These are phyloP conservation scores for Phoxinus dragarum DNA, from an alignment of 2,797 vertebrate genomes.

Conservation along the genomic window DNA sequence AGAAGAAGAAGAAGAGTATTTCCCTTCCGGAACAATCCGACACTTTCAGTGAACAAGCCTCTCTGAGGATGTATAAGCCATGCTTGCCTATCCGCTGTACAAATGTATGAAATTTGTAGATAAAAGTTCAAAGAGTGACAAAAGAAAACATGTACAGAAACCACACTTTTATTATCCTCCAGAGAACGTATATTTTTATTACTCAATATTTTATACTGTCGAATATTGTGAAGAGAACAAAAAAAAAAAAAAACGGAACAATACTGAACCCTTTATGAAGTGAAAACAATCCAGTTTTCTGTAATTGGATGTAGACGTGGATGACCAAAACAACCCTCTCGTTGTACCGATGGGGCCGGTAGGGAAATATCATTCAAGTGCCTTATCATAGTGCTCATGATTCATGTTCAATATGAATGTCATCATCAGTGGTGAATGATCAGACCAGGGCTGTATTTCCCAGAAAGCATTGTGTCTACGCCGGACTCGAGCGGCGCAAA, in stretches of 20 bases:
- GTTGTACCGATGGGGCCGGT: conserved; percentile 82
- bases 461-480: background rate
- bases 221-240: conserved; percentile 85
- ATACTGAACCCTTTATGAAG: conserved; percentile 91
- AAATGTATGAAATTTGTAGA: conserved; percentile 93
- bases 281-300: conserved; percentile 84
- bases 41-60: conserved; percentile 86
- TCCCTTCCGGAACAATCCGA: conserved; percentile 56
- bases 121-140: conserved; percentile 80
- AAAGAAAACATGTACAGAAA: conserved; percentile 76
- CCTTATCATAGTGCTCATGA: conserved; percentile 82
- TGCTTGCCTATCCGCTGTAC: conserved; percentile 94
- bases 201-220: conserved; percentile 90
- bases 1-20: background rate
- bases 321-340: conserved; percentile 92
- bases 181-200: conserved; percentile 90
- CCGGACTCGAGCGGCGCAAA: background rate
- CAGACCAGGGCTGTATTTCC: conserved; percentile 56
- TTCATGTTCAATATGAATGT: conserved; percentile 83
- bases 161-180: conserved; percentile 90
- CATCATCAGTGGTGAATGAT: conserved; percentile 82
- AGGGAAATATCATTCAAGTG: conserved; percentile 86
- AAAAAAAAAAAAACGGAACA: conserved; percentile 45
- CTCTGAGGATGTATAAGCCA: conserved; percentile 94
- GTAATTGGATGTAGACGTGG: conserved; percentile 87